Percentiles rank a stretch among this genome's conserved stretches.
Conservation (phyloP, 2,113 vertebrate genomes). For the Chionomys nivalis region DNA sequence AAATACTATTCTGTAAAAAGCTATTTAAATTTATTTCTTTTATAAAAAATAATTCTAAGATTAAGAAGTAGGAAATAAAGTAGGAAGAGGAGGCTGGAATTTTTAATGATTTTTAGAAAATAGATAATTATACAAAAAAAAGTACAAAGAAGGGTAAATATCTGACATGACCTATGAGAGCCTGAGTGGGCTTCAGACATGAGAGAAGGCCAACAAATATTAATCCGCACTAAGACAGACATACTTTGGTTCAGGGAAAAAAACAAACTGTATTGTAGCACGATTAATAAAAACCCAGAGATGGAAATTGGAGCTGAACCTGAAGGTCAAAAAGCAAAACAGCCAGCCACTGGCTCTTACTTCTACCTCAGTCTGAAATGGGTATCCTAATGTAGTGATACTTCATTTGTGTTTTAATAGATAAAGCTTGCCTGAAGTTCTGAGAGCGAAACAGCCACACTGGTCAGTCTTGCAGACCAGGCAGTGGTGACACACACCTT, state of each 20-base stretch:
- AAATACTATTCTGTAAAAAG: background rate
- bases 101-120: constrained; percentile 20
- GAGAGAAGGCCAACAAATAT: background rate
- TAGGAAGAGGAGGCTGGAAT: background rate
- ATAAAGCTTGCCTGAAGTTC: too few relatives aligned
- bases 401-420: too few relatives aligned
- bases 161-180: background rate
- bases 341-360: too few relatives aligned
- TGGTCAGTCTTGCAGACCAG: too few relatives aligned
- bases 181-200: background rate
- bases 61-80: background rate
- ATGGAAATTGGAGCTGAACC: too few relatives aligned
- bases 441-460: too few relatives aligned
- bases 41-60: background rate
- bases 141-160: background rate
- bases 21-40: background rate
- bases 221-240: background rate
- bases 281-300: too few relatives aligned
- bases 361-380: too few relatives aligned
- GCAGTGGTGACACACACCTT: too few relatives aligned
- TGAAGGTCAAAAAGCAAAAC: too few relatives aligned
- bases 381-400: too few relatives aligned
- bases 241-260: background rate
- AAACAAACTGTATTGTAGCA: background rate
- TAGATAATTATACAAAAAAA: background rate